phyloP scores from a whole-genome alignment of 2,113 vertebrate genomes.

The Rhizomys pruinosus region DNA sequence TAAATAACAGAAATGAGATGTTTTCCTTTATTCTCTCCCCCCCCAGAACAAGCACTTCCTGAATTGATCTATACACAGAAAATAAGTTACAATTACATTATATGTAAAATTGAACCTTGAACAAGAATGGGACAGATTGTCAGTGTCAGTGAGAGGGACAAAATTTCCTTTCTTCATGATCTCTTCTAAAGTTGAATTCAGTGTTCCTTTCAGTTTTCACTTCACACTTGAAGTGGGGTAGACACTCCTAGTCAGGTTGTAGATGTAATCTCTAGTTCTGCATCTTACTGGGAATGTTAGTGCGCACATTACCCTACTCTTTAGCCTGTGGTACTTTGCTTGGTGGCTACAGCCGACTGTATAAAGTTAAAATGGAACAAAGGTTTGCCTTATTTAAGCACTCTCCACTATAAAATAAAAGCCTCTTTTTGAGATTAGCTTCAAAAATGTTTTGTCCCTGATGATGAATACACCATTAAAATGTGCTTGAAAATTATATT shows the following conservation, averaged over 20 bases:
- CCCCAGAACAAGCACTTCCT: too few species aligned
- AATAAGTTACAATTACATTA: background rate
- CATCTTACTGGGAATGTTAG: background rate
- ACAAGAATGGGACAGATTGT: background rate
- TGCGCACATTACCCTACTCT: background rate
- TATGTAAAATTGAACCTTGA: background rate
- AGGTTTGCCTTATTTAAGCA: slow-evolving; percentile 41
- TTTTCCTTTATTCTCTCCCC: background rate
- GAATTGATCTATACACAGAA: background rate
- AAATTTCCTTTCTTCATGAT: background rate
- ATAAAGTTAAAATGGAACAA: slow-evolving; percentile 39
- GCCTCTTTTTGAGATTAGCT: slow-evolving; percentile 23
- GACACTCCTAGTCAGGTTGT: background rate
- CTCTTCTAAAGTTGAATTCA: background rate
- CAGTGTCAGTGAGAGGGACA: background rate
- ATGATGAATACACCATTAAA: slow-evolving; percentile 16
- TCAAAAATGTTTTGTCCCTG: background rate
- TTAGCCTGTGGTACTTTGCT: background rate
- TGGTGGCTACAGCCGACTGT: background rate
- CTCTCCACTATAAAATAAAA: background rate
- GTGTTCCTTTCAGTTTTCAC: background rate
- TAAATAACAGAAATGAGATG: background rate
- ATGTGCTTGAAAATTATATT: background rate
- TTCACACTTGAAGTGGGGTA: background rate
- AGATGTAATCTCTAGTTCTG: background rate